phyloP scores from a whole-genome alignment of 2,888 invertebrate genomes.

The Mantis religiosa region DNA sequence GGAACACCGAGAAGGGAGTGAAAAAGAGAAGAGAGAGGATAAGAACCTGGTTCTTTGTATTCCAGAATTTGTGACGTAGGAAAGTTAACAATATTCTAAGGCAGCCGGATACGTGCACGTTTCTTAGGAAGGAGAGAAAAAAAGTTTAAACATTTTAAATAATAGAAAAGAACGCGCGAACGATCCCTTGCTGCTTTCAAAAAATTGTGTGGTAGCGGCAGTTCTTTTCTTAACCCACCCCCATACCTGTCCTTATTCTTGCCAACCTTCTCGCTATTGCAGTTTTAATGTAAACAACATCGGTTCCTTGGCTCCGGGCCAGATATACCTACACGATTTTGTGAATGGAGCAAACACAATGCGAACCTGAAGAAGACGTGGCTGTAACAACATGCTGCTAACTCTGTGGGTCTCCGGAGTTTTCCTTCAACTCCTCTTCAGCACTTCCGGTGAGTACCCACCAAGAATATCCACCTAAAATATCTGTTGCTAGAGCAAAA shows the following conservation, averaged over 20 bases:
- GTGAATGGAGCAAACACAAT: not conserved
- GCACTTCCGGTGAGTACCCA: constrained; percentile 1
- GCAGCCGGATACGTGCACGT: not conserved
- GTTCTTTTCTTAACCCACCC: not conserved
- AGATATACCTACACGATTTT: not conserved
- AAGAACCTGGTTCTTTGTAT: not conserved
- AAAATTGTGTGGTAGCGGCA: not conserved
- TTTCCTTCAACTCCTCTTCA: not conserved
- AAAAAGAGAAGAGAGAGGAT: not conserved
- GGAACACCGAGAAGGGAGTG: not conserved
- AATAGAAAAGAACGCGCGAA: not conserved
- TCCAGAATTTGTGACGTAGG: not conserved
- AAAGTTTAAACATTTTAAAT: not conserved
- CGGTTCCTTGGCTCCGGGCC: not conserved
- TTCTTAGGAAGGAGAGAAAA: not conserved
- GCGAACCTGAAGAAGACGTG: not conserved
- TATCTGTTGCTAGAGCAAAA: too few relatives aligned
- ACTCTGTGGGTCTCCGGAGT: not conserved
- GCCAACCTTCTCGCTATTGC: not conserved
- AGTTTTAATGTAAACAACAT: not conserved
- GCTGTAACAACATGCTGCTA: not conserved
- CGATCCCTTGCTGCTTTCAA: not conserved
- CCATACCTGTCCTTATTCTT: not conserved
- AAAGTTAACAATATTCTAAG: not conserved
- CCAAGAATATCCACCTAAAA: too few relatives aligned